Conservation (phyloP, 2,888 invertebrate genomes). For the Trileptium ribeirensis region DNA sequence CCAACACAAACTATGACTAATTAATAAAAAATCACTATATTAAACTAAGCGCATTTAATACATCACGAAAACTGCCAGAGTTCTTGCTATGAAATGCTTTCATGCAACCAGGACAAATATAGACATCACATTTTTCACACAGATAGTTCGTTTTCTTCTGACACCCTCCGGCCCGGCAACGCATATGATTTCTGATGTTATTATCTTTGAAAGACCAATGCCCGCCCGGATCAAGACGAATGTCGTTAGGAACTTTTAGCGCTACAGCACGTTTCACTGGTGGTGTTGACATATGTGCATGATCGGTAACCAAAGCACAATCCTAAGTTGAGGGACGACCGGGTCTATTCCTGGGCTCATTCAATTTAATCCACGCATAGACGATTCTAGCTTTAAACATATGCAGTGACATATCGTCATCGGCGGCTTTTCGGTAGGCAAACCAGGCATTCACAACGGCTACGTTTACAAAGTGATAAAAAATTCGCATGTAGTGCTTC, state of each 20-base stretch:
- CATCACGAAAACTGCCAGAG: too few species aligned
- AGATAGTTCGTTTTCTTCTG: neutral
- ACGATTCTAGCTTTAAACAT: neutral
- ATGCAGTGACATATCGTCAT: neutral
- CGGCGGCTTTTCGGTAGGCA: neutral
- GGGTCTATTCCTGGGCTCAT: too few species aligned
- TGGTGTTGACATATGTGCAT: neutral
- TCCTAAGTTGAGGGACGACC: too few species aligned
- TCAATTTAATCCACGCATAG: neutral
- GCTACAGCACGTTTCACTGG: neutral
- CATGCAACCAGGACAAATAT: neutral
- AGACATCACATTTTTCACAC: neutral
- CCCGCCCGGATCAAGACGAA: neutral
- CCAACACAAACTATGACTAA: too few species aligned
- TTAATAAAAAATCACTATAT: too few species aligned
- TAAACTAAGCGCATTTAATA: too few species aligned
- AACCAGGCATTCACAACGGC: neutral
- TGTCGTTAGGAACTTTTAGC: neutral
- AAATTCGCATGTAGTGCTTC: neutral
- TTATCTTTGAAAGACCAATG: neutral
- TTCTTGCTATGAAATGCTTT: neutral
- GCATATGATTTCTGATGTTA: neutral
- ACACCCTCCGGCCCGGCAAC: neutral
- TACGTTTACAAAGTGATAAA: neutral
- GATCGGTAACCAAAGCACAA: neutral